phyloP scores from a whole-genome alignment of 2,113 vertebrate genomes.

The Ptyas mucosa region DNA sequence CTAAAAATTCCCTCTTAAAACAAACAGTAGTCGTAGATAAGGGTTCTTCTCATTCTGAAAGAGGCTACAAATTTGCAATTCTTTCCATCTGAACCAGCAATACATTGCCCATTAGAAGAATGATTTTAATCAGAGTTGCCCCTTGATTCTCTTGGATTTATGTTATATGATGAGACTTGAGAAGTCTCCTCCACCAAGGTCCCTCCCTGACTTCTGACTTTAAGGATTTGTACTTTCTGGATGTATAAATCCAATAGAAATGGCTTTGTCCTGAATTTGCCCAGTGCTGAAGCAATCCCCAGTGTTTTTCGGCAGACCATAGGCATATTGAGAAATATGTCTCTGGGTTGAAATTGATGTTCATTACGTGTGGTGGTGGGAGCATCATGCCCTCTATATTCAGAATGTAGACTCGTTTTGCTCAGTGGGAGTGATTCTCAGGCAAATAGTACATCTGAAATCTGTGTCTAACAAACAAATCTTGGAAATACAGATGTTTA shows the following conservation, averaged over 20 bases:
- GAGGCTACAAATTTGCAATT: background rate
- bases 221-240: slow-evolving; percentile 22
- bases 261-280: background rate
- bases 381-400: background rate
- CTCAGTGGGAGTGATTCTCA: background rate
- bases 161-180: background rate
- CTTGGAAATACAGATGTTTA: background rate
- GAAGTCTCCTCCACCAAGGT: background rate
- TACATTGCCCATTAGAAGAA: background rate
- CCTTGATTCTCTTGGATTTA: background rate
- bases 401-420: too few species aligned
- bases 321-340: background rate
- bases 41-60: background rate
- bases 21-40: background rate
- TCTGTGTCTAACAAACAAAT: background rate
- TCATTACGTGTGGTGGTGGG: background rate
- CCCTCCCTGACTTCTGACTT: fast-evolving
- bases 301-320: background rate
- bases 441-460: background rate
- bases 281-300: background rate
- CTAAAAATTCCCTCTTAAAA: background rate
- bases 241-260: background rate
- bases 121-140: background rate
- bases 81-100: background rate
- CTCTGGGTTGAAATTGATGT: fast-evolving